Evolutionary conservation across 2,888 invertebrate species (phyloP).

Genomic region (Tortricodes alternella): DNA sequence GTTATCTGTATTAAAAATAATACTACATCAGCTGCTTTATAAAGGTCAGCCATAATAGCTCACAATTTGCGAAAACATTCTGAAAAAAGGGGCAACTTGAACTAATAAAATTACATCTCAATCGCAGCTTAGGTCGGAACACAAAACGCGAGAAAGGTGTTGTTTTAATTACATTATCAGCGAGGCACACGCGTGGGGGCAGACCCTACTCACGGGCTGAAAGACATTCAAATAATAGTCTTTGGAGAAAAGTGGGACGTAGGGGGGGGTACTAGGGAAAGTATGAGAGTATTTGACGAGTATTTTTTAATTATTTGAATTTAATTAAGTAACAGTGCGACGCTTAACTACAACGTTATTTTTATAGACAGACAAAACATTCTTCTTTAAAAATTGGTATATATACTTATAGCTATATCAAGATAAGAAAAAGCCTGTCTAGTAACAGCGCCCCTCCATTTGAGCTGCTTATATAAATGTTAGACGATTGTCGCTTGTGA

Average conservation of each 20-base stretch:
- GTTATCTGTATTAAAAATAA: no score
- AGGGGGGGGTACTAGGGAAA: background rate
- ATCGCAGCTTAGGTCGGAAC: background rate
- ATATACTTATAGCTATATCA: no score
- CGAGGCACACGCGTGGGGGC: conserved; percentile 69
- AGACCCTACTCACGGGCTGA: conserved; percentile 80
- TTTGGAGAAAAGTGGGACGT: conserved; percentile 69
- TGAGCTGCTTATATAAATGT: no score
- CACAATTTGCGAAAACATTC: no score
- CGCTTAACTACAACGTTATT: background rate
- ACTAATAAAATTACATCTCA: conserved; percentile 15
- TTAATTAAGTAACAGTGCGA: background rate
- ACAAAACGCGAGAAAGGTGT: conserved; percentile 67
- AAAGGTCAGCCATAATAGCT: no score
- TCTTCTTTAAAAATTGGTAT: no score
- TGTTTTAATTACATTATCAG: conserved; percentile 83
- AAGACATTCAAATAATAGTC: conserved; percentile 82
- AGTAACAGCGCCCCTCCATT: no score
- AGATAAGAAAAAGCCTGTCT: no score
- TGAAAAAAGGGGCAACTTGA: background rate
- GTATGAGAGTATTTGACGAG: background rate
- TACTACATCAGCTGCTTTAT: no score
- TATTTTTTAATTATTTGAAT: background rate
- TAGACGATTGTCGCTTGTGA: no score
- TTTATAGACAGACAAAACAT: no score